Conservation (phyloP, 1,140 invertebrate species). For the Drosophila seguyi region DNA sequence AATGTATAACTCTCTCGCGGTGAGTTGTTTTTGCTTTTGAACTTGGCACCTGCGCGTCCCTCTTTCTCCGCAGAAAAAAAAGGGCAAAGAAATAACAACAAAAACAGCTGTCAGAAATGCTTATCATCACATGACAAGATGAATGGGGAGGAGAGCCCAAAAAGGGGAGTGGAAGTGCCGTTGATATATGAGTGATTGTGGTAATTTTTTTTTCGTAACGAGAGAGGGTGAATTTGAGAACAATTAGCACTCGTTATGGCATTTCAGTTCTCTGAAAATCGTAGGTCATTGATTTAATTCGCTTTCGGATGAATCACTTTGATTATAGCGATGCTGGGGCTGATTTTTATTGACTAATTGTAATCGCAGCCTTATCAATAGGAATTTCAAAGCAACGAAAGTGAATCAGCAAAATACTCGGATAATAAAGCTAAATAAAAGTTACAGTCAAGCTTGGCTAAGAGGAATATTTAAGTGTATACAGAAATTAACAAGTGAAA, state of each 20-base stretch:
- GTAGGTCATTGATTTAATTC: constrained; percentile 34
- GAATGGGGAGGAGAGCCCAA: background rate
- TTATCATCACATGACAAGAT: constrained; percentile 55
- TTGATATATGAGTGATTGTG: constrained; percentile 28
- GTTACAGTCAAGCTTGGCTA: background rate
- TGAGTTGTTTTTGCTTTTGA: constrained; percentile 30
- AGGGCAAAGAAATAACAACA: constrained; percentile 33
- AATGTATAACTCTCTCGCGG: constrained; percentile 7
- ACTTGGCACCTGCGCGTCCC: constrained; percentile 55
- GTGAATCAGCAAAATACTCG: constrained; percentile 19
- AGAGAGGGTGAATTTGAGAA: background rate
- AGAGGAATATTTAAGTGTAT: background rate
- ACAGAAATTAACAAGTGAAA: no score
- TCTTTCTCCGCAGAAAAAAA: constrained; percentile 18
- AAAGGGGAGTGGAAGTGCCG: background rate
- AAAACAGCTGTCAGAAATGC: constrained; percentile 67
- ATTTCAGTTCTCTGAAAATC: constrained; percentile 11
- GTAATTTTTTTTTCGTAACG: constrained; percentile 22
- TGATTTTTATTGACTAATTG: constrained; percentile 1
- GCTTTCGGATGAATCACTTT: constrained; percentile 27
- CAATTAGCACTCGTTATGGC: constrained; percentile 28
- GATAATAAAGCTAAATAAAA: background rate
- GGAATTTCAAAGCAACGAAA: background rate
- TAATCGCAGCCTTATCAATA: constrained; percentile 27
- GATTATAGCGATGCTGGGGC: constrained; percentile 9